A percentile compares a stretch with the other conserved stretches of the same genome.
These are phyloP conservation scores for Pachyramphus minor DNA, from an alignment of 2,113 vertebrate species.

Conservation along the genomic window DNA sequence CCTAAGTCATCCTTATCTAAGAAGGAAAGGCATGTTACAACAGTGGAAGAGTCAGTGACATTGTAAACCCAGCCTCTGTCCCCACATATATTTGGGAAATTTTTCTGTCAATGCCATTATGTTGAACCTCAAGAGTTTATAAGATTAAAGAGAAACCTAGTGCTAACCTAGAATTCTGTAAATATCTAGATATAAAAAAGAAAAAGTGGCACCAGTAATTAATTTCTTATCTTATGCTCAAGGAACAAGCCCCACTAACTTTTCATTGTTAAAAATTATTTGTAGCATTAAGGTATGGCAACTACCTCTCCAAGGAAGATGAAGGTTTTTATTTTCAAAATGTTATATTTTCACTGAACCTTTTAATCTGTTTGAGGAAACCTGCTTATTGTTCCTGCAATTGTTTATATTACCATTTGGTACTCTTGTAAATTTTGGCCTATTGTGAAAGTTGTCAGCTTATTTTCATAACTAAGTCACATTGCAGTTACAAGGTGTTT, in stretches of 20 bases:
- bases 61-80: background rate
- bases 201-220: background rate
- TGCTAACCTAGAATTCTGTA: background rate
- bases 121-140: background rate
- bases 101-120: background rate
- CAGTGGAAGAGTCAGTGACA: background rate
- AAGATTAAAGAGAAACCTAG: background rate
- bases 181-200: background rate
- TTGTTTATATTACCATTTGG: background rate
- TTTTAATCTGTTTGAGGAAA: slow-evolving; percentile 10
- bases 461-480: background rate
- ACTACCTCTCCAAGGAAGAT: slow-evolving; percentile 29
- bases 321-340: slow-evolving; percentile 32
- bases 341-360: background rate
- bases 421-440: background rate
- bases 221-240: background rate
- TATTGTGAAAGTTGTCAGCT: background rate
- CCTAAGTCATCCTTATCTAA: background rate
- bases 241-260: slow-evolving; percentile 4
- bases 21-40: background rate
- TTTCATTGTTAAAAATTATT: background rate
- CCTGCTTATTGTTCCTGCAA: background rate
- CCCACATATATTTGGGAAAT: background rate
- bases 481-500: background rate
- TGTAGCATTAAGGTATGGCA: background rate